Evolutionary conservation across 2,113 vertebrate species (phyloP).

Genomic region (Cairina moschata): DNA sequence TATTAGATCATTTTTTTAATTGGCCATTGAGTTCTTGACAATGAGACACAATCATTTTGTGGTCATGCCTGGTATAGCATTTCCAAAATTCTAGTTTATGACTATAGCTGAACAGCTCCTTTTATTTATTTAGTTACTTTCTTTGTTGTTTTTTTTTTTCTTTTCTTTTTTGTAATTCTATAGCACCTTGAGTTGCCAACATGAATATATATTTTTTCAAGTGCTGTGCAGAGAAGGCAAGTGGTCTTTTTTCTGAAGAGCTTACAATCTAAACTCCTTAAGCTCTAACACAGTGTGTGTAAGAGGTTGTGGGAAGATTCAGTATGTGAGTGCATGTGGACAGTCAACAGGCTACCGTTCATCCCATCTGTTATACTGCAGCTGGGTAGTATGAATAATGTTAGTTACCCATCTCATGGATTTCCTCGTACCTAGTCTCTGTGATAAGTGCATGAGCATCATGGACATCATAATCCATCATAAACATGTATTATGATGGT

Average conservation of each 20-base stretch:
- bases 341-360: background rate
- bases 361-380: background rate
- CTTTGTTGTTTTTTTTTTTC: no score
- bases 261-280: background rate
- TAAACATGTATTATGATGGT: background rate
- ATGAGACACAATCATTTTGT: constrained; percentile 23
- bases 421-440: background rate
- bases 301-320: background rate
- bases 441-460: background rate
- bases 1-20: constrained; percentile 61
- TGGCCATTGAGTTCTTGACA: constrained; percentile 48
- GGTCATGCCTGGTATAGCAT: background rate
- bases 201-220: background rate
- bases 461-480: background rate
- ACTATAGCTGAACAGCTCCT: background rate
- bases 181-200: background rate
- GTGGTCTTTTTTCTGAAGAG: background rate
- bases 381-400: background rate
- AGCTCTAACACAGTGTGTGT: background rate
- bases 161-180: background rate
- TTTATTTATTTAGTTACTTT: background rate
- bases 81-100: background rate
- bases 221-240: background rate
- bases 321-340: background rate
- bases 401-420: background rate